These are phyloP conservation scores for Biston betularia DNA, from an alignment of 2,888 invertebrate genomes.

Conservation along the genomic window DNA sequence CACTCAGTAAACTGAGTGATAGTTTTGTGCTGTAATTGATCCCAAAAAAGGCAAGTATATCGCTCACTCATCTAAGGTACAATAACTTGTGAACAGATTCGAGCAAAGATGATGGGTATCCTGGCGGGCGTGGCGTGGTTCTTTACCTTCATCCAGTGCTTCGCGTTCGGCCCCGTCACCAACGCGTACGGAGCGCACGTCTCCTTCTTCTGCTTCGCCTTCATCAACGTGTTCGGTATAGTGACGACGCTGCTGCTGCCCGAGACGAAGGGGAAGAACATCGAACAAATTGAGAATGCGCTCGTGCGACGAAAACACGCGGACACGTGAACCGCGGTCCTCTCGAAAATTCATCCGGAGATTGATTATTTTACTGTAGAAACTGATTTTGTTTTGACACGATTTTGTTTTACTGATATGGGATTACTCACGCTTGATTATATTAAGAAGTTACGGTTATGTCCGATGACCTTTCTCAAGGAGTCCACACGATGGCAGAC, in stretches of 20 bases:
- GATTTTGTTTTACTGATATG: too few species aligned
- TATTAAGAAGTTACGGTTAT: neutral
- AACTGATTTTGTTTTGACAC: too few species aligned
- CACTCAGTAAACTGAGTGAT: too few species aligned
- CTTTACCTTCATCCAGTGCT: slow-evolving; percentile 55
- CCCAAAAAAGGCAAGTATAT: too few species aligned
- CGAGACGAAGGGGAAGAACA: slow-evolving; percentile 73
- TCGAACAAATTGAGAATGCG: slow-evolving; percentile 60
- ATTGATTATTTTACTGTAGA: neutral
- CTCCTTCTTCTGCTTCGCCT: slow-evolving; percentile 65
- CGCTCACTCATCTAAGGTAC: too few species aligned
- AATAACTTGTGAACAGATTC: slow-evolving; percentile 52
- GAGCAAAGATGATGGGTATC: slow-evolving; percentile 65
- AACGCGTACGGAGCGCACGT: slow-evolving; percentile 51
- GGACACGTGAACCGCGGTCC: neutral
- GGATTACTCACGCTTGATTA: neutral
- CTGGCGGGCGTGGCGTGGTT: slow-evolving; percentile 69
- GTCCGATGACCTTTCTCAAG: too few species aligned
- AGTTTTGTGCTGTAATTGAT: too few species aligned
- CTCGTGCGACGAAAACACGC: slow-evolving; percentile 29
- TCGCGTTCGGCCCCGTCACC: slow-evolving; percentile 48
- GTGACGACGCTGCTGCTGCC: slow-evolving; percentile 63
- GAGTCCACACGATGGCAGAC: too few species aligned
- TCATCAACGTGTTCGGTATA: slow-evolving; percentile 58
- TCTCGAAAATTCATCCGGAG: neutral